These are phyloP conservation scores for Falco concolor DNA, from an alignment of 2,797 vertebrate genomes.

Conservation along the genomic window DNA sequence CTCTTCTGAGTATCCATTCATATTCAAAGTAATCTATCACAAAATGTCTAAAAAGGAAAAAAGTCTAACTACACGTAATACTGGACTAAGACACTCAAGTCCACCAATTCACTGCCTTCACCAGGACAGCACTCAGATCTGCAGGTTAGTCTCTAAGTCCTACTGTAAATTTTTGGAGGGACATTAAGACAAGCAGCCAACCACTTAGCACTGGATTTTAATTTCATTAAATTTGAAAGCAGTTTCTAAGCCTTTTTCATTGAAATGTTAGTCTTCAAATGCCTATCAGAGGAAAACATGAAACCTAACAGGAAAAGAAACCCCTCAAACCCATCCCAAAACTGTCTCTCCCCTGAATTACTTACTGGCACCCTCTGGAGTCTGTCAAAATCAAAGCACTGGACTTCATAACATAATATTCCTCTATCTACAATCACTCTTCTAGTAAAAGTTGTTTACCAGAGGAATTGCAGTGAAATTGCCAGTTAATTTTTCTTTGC, in stretches of 20 bases:
- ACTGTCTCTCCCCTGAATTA: background rate
- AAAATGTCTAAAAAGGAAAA: background rate
- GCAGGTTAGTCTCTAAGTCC: background rate
- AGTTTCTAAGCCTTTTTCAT: background rate
- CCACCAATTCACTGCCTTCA: background rate
- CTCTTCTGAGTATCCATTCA: background rate
- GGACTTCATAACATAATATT: background rate
- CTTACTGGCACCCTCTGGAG: background rate
- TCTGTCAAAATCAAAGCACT: background rate
- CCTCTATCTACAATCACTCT: background rate
- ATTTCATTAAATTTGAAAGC: background rate
- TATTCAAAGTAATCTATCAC: background rate
- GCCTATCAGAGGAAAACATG: background rate
- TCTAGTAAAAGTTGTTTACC: background rate
- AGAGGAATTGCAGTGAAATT: background rate
- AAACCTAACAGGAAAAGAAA: background rate
- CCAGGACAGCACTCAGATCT: background rate
- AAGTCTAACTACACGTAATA: background rate
- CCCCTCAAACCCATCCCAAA: accelerated
- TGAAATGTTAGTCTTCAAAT: background rate
- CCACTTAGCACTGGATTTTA: background rate
- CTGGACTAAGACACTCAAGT: background rate
- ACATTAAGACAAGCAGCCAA: background rate
- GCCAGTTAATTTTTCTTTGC: background rate
- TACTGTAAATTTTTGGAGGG: background rate